Evolutionary conservation across 2,888 invertebrate species (phyloP).

Genomic region (Caenorhabditis sulstoni): DNA sequence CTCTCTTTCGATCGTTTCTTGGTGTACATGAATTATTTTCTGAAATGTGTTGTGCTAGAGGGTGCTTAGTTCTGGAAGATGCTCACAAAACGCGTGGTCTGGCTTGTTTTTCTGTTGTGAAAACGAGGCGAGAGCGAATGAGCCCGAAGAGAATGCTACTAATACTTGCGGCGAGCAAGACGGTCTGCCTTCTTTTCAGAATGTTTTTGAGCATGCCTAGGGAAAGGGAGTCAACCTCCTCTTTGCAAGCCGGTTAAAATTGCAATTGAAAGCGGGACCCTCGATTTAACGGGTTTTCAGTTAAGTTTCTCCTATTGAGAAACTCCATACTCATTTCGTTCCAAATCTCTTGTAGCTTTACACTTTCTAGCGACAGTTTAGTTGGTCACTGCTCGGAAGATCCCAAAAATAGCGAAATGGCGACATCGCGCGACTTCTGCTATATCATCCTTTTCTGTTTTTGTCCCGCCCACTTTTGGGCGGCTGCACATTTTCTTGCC

Average conservation of each 20-base stretch:
- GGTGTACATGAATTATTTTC: constrained; percentile 49
- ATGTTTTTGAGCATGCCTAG: not conserved
- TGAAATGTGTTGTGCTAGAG: constrained; percentile 41
- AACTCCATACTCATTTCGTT: no score
- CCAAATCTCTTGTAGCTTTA: no score
- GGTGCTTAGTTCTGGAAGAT: constrained; percentile 33
- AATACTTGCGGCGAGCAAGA: not conserved
- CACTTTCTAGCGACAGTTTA: not conserved
- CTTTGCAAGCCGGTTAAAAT: no score
- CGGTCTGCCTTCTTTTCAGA: not conserved
- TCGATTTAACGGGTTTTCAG: no score
- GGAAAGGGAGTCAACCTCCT: no score
- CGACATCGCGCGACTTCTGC: constrained; percentile 29
- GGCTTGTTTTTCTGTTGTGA: constrained; percentile 41
- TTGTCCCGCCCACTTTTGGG: constrained; percentile 50
- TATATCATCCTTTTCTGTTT: constrained; percentile 55
- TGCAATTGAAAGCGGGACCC: no score
- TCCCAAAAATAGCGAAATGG: constrained; percentile 44
- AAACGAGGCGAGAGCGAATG: constrained; percentile 1
- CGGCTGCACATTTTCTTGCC: constrained; percentile 20
- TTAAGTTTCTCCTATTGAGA: no score
- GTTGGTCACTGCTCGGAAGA: not conserved
- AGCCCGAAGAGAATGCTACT: constrained; percentile 11
- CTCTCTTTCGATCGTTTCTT: constrained; percentile 29
- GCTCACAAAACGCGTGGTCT: constrained; percentile 34